Conservation (phyloP, 2,888 invertebrate genomes). For the Ormyrus pomaceus region DNA sequence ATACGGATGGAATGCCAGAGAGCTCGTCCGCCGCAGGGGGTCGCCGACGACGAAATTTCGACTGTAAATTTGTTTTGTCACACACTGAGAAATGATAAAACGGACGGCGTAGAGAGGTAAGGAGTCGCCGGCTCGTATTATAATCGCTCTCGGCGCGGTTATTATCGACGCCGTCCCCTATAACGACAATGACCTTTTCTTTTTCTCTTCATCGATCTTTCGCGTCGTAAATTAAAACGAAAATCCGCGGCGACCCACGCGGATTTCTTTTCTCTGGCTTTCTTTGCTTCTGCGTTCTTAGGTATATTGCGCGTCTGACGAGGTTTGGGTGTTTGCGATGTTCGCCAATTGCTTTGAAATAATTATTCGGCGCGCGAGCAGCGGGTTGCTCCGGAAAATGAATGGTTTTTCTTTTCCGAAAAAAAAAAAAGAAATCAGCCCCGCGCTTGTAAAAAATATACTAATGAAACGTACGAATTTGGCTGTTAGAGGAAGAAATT, state of each 20-base stretch:
- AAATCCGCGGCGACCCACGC: background rate
- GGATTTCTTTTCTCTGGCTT: background rate
- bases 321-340: too few relatives aligned
- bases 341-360: too few relatives aligned
- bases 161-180: conserved; percentile 19
- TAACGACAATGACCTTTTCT: background rate
- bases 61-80: conserved; percentile 67
- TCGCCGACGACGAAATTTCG: conserved; percentile 57
- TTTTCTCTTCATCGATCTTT: background rate
- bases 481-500: too few relatives aligned
- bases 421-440: too few relatives aligned
- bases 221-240: conserved; percentile 32
- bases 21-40: conserved; percentile 57
- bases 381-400: too few relatives aligned
- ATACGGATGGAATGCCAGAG: conserved; percentile 20
- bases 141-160: background rate
- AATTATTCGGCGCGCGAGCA: too few relatives aligned
- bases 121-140: background rate
- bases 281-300: too few relatives aligned
- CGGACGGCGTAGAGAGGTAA: background rate
- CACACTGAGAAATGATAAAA: conserved; percentile 63
- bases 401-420: too few relatives aligned
- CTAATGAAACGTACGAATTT: too few relatives aligned
- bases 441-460: too few relatives aligned
- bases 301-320: too few relatives aligned